Base-by-base conservation (phyloP, 1,140 invertebrate genomes). In the Drosophila saltans region DNA sequence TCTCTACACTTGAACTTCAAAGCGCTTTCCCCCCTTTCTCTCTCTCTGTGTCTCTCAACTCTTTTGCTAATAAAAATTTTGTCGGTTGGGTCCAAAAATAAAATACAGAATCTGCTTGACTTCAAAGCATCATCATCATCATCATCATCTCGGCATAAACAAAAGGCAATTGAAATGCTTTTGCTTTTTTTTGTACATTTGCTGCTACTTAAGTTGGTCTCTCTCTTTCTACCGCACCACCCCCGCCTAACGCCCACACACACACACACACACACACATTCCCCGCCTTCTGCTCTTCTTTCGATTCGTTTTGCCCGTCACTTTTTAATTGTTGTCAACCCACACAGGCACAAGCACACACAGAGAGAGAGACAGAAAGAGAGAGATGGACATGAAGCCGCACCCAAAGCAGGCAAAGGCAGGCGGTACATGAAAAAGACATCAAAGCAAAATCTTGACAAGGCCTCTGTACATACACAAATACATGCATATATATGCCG, bases 271-370 rank as follows among this genome's bases (percentile, higher is more conserved):
- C 45, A 52, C 3, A 26, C 16, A 21, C 21, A 52, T 24, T 52
- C 45, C 58, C 33, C 67, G 48, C 60, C 36, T 52, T 10, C 55
- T 21, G 28, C 21, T 45, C 62, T 21, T 39, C 10, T 11, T 43
- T 11, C 66, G 66, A 70, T 81, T 81, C 77, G 79, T 81, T 72
- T 55, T 60, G 79, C 68, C 72, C 76, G 75, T 81, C 81, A 85
- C 70, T 77, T 88, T 86, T 86, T 86, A 86, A 86, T 86, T 86
- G 82, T 86, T 86, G 82, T 88, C 82, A 88, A 86, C 82, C 83
- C 83, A 88, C 82, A 88, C 82, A 67, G 33, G 52, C 33, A 28
- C 26, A 30, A 28, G 16, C 16, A n/a, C 16, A 4, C 52, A 75
- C 48, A 10, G 9, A 33, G 10, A 61, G 43, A 69, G 21, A 33